Evolutionary conservation across 1,140 invertebrate species (phyloP).

Genomic region (Neodiprion fabricii): DNA sequence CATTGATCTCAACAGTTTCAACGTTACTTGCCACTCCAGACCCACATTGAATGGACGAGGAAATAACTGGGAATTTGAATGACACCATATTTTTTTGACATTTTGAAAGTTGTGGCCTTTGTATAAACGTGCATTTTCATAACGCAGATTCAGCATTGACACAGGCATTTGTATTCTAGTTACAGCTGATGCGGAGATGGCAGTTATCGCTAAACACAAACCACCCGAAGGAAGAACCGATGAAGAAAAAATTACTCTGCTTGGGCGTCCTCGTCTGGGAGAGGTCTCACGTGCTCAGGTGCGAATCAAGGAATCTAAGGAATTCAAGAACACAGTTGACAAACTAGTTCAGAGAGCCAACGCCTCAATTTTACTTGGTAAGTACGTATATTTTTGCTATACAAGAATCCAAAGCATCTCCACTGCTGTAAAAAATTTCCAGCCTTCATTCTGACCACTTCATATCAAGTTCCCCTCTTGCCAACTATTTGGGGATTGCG

Average conservation of each 20-base stretch:
- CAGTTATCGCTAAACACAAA: constrained; percentile 69
- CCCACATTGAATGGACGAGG: no score
- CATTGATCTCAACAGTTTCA: no score
- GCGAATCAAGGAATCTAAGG: constrained; percentile 95
- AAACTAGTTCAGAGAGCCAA: constrained; percentile 97
- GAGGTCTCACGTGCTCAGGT: constrained; percentile 84
- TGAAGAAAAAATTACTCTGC: constrained; percentile 88
- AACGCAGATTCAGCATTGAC: not conserved
- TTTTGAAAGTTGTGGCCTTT: no score
- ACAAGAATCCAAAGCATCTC: not conserved
- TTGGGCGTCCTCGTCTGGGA: constrained; percentile 90
- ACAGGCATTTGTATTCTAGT: constrained; percentile 35
- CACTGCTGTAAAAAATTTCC: no score
- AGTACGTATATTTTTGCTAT: constrained; percentile 14
- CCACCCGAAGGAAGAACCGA: constrained; percentile 68
- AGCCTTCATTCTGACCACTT: no score
- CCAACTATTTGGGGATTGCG: no score
- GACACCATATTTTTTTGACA: no score
- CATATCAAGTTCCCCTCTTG: no score
- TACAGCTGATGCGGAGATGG: constrained; percentile 67
- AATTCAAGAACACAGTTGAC: constrained; percentile 99
- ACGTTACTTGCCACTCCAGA: no score
- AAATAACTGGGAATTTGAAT: no score
- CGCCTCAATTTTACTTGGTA: constrained; percentile 86
- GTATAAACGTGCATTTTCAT: no score